Evolutionary conservation across 2,797 vertebrate species (phyloP).

Genomic region (Notoglanidium macrostoma): DNA sequence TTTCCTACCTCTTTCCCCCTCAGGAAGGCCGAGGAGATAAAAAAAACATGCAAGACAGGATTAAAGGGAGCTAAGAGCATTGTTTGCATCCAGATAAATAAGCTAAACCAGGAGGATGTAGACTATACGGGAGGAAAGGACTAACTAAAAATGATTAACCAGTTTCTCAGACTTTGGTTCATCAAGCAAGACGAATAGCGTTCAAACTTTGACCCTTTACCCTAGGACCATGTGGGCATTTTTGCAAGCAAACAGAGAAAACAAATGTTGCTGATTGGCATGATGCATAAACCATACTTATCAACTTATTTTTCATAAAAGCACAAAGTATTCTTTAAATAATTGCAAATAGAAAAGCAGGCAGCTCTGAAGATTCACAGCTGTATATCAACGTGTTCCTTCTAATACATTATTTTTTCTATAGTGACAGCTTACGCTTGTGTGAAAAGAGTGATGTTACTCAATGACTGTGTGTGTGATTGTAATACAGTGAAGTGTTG

Average conservation of each 20-base stretch:
- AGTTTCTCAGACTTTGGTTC: slow-evolving; percentile 7
- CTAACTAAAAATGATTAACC: slow-evolving; percentile 15
- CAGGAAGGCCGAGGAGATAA: not conserved
- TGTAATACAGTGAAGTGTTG: too few relatives aligned
- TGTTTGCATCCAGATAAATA: not conserved
- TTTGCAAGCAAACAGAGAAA: not conserved
- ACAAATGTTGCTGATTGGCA: not conserved
- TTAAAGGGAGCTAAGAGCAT: not conserved
- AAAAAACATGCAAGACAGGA: not conserved
- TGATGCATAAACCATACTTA: not conserved
- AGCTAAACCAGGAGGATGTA: not conserved
- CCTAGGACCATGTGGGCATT: too few relatives aligned
- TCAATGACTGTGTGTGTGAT: not conserved
- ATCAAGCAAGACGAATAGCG: not conserved
- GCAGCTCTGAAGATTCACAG: not conserved
- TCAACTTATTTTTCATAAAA: not conserved
- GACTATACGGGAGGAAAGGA: not conserved
- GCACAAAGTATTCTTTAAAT: not conserved
- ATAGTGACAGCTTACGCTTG: not conserved
- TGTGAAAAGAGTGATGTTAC: not conserved
- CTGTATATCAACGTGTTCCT: not conserved
- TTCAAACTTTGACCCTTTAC: not conserved
- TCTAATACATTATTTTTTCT: not conserved
- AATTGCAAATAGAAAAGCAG: fast-evolving
- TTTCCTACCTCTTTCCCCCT: not conserved